phyloP scores from a whole-genome alignment of 2,888 invertebrate species.

The Idaea dimidiata region DNA sequence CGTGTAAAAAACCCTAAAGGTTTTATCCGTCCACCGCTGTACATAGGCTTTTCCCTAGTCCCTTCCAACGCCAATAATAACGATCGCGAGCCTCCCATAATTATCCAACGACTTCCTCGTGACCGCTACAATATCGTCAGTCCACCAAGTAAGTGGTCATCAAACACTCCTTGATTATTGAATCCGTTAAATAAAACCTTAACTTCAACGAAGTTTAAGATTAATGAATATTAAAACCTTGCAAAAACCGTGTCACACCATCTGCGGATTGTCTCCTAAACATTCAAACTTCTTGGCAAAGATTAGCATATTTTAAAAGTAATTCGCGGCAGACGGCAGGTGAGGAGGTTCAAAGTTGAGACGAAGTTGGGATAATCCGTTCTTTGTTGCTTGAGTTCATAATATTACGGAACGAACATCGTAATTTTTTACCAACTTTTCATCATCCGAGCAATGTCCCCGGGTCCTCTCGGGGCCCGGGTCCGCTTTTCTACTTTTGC shows the following conservation, averaged over 20 bases:
- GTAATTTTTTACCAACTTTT: not conserved
- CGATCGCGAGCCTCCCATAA: too few species aligned
- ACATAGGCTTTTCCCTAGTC: too few species aligned
- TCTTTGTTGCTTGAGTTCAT: not conserved
- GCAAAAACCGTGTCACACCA: not conserved
- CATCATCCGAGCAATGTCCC: too few species aligned
- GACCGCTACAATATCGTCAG: too few species aligned
- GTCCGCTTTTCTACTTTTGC: too few species aligned
- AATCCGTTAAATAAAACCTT: not conserved
- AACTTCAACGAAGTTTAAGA: not conserved
- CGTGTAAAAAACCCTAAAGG: too few species aligned
- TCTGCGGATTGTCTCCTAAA: not conserved
- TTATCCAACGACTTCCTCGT: too few species aligned
- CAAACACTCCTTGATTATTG: not conserved
- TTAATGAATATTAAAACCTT: constrained; percentile 4
- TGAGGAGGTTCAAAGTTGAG: not conserved
- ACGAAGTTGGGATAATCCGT: not conserved
- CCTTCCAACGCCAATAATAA: too few species aligned
- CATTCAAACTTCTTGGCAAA: constrained; percentile 4
- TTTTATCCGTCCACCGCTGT: too few species aligned
- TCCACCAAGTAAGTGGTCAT: too few species aligned
- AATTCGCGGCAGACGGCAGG: constrained; percentile 33
- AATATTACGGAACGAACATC: not conserved
- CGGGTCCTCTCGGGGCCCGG: too few species aligned
- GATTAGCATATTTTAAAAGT: constrained; percentile 64